These are phyloP conservation scores for Coptodon rendalli DNA, from an alignment of 2,113 vertebrate species.

Conservation along the genomic window DNA sequence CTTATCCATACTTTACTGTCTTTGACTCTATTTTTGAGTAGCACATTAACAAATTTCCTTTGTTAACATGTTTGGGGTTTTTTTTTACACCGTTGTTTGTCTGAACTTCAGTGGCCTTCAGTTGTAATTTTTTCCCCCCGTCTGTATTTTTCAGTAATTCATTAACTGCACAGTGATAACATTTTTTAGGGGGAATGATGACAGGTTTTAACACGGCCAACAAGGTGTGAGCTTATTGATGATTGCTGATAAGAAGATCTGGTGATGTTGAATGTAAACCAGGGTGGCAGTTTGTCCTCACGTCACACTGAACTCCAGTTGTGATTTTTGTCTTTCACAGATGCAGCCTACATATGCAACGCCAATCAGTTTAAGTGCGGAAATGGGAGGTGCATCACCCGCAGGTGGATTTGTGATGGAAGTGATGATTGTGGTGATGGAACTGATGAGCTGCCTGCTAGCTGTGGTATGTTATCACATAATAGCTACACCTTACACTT, in stretches of 20 bases:
- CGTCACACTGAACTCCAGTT: background rate
- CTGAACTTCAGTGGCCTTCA: background rate
- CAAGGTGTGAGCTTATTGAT: background rate
- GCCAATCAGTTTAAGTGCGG: constrained; percentile 70
- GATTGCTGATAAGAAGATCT: background rate
- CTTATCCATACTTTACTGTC: background rate
- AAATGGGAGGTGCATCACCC: constrained; percentile 74
- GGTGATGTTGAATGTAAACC: background rate
- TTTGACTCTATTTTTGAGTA: background rate
- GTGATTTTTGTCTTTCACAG: constrained; percentile 19
- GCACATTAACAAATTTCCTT: constrained; percentile 25
- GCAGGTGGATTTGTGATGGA: constrained; percentile 81
- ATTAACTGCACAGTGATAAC: constrained; percentile 5
- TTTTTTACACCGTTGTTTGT: background rate
- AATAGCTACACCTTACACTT: accelerated
- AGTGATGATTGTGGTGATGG: constrained; percentile 75
- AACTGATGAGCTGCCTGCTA: constrained; percentile 71
- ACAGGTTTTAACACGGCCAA: background rate
- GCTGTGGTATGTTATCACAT: constrained; percentile 65
- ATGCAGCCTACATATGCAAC: constrained; percentile 50
- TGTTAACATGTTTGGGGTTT: accelerated
- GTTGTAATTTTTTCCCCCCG: background rate
- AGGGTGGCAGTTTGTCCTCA: background rate
- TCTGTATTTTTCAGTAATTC: constrained; percentile 16
- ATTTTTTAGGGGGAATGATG: background rate